These are phyloP conservation scores for Furnarius figulus DNA, from an alignment of 2,113 vertebrate species.

Conservation along the genomic window DNA sequence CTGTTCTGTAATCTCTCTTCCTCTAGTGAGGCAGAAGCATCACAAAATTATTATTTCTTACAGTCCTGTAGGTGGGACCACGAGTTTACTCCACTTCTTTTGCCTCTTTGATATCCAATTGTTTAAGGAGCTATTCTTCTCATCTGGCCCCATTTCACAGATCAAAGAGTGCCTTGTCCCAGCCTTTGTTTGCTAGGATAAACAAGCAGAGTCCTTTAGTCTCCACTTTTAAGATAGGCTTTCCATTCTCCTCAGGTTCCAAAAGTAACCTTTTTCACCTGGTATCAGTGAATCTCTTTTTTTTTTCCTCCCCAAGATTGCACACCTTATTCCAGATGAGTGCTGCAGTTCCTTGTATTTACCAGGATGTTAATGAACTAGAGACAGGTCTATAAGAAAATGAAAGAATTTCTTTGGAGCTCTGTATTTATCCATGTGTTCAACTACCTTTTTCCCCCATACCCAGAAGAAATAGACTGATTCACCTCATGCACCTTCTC, in stretches of 20 bases:
- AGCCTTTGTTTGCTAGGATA: constrained; percentile 16
- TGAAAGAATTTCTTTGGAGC: not conserved
- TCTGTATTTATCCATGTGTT: not conserved
- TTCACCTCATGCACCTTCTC: not conserved
- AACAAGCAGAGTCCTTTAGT: not conserved
- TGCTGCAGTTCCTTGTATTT: not conserved
- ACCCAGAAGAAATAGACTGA: not conserved
- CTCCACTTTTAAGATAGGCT: constrained; percentile 22
- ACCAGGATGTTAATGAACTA: not conserved
- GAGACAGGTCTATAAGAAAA: not conserved
- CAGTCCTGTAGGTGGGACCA: not conserved
- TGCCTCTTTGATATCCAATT: not conserved
- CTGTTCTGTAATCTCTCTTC: not conserved
- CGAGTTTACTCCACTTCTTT: not conserved
- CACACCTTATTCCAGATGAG: not conserved
- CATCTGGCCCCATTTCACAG: not conserved
- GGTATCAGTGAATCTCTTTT: not conserved
- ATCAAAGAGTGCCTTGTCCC: not conserved
- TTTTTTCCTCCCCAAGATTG: not conserved
- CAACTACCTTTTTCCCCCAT: not conserved
- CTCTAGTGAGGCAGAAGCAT: not conserved
- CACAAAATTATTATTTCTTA: not conserved
- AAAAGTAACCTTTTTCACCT: not conserved
- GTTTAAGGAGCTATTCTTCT: not conserved
- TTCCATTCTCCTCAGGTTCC: not conserved